phyloP scores from a whole-genome alignment of 2,888 invertebrate genomes.

The Sarcophaga subvicina region DNA sequence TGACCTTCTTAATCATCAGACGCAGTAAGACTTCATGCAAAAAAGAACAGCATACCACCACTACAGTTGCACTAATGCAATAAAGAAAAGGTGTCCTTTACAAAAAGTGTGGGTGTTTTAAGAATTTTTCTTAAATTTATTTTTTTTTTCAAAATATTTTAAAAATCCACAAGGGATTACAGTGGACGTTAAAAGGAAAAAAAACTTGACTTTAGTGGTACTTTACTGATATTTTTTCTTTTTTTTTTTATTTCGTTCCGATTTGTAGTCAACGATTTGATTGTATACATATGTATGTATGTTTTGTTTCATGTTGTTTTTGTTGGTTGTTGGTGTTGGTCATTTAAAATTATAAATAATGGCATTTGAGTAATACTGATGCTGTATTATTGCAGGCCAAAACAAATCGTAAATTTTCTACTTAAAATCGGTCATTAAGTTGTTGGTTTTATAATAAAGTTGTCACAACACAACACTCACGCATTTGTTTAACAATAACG shows the following conservation, averaged over 20 bases:
- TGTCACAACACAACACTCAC: slow-evolving; percentile 70
- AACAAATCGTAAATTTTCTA: slow-evolving; percentile 70
- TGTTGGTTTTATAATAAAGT: slow-evolving; percentile 69
- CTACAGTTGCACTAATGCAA: background rate
- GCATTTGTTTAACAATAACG: slow-evolving; percentile 37
- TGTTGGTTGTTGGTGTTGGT: slow-evolving; percentile 13
- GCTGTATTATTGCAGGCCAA: slow-evolving; percentile 52
- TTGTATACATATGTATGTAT: background rate
- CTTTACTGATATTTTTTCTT: background rate
- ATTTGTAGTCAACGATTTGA: background rate
- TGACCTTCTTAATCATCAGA: slow-evolving; percentile 50
- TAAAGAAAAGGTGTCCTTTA: background rate
- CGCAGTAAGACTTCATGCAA: background rate
- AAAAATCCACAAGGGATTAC: no score
- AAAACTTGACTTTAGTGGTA: no score
- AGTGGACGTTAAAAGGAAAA: background rate
- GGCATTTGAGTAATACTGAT: slow-evolving; percentile 41
- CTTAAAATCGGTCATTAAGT: slow-evolving; percentile 68
- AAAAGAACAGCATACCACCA: no score
- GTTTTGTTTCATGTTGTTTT: slow-evolving; percentile 4
- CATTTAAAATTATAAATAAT: slow-evolving; percentile 69
- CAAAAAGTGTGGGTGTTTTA: slow-evolving; percentile 47
- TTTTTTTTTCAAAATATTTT: background rate
- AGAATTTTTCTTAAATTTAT: slow-evolving; percentile 33
- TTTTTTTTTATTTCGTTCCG: background rate